Conservation (phyloP, 2,888 invertebrate genomes). For the Drosophila ustulata region DNA sequence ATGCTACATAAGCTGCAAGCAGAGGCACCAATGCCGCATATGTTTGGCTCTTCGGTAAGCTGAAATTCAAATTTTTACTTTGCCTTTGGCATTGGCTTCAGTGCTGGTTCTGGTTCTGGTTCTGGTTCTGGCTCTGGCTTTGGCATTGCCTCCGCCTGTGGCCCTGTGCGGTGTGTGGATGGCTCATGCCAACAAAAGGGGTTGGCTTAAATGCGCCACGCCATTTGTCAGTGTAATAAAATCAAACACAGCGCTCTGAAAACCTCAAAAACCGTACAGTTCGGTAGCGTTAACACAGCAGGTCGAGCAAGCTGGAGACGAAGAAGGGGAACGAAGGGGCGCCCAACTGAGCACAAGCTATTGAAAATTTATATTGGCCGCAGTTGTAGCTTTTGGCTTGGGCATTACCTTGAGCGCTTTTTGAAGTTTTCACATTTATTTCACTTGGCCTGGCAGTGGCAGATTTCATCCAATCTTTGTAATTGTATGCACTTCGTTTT, state of each 20-base stretch:
- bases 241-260: slow-evolving; percentile 73
- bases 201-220: slow-evolving; percentile 76
- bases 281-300: slow-evolving; percentile 39
- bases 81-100: slow-evolving; percentile 28
- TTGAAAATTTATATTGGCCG: slow-evolving; percentile 79
- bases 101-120: no score
- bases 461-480: slow-evolving; percentile 75
- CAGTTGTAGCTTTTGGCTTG: slow-evolving; percentile 72
- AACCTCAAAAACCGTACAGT: slow-evolving; percentile 71
- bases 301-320: background rate
- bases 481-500: slow-evolving; percentile 79
- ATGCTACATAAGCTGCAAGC: slow-evolving; percentile 70
- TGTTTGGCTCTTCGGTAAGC: slow-evolving; percentile 69
- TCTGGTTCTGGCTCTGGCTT: background rate
- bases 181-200: slow-evolving; percentile 38
- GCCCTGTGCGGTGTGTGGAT: slow-evolving; percentile 1
- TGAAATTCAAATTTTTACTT: slow-evolving; percentile 79
- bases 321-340: background rate
- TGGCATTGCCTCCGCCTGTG: background rate
- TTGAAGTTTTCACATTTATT: slow-evolving; percentile 80
- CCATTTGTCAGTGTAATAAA: slow-evolving; percentile 82
- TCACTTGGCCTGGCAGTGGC: slow-evolving; percentile 63
- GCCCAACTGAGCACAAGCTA: slow-evolving; percentile 47
- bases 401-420: slow-evolving; percentile 77
- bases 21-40: slow-evolving; percentile 60